Conservation (phyloP, 2,113 vertebrate species). For the Peromyscus polionotus region DNA sequence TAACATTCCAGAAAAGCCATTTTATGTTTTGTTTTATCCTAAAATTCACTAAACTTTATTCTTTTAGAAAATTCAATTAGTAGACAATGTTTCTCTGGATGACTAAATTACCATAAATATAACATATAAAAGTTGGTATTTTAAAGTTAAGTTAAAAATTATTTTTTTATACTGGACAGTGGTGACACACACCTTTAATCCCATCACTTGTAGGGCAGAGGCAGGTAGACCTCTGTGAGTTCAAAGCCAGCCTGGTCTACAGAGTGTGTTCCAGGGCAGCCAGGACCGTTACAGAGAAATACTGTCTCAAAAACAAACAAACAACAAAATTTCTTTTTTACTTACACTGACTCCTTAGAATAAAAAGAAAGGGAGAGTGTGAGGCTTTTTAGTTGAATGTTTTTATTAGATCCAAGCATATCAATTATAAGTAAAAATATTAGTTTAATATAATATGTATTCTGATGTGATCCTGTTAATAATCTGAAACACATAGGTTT, state of each 20-base stretch:
- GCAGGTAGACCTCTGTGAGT: too few relatives aligned
- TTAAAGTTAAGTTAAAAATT: slow-evolving; percentile 30
- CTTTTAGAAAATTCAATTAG: slow-evolving; percentile 23
- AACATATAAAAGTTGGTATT: not conserved
- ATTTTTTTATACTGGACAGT: not conserved
- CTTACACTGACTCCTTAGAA: not conserved
- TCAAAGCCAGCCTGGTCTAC: too few relatives aligned
- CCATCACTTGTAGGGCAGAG: too few relatives aligned
- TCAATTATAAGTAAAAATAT: not conserved
- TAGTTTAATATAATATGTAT: not conserved
- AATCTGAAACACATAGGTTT: slow-evolving; percentile 11
- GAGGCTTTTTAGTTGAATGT: too few relatives aligned
- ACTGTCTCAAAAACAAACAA: too few relatives aligned
- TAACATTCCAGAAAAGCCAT: not conserved
- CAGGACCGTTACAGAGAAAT: too few relatives aligned
- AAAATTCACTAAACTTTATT: not conserved
- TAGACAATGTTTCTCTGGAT: not conserved
- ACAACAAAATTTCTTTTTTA: too few relatives aligned
- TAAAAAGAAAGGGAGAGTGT: not conserved
- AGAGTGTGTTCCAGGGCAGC: too few relatives aligned
- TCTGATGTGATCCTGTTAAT: not conserved
- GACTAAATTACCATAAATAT: not conserved
- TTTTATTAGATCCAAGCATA: not conserved
- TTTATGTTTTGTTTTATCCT: not conserved
- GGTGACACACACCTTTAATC: too few relatives aligned